Base-by-base conservation (phyloP, 2,888 invertebrate genomes). In the Cerastoderma edule region DNA sequence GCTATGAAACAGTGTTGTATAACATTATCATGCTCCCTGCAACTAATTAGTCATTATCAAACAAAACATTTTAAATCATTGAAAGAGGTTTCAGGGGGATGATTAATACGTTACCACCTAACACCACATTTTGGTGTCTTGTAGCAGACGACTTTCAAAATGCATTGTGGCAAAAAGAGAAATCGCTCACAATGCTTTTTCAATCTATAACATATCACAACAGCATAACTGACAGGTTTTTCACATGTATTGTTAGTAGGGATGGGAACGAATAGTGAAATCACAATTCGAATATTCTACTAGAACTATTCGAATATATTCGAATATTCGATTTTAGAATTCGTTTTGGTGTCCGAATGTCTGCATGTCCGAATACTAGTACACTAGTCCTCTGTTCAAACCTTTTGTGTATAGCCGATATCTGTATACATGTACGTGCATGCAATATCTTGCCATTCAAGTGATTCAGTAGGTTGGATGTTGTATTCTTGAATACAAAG, bases 81-180 rank as follows among this genome's bases (percentile, higher is more conserved):
- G 39, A 39, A 39, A 39, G 8, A 8, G 8, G 16, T 13, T 39
- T 39, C 16, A 8, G 39, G 8, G 8, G 10, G n/a, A 8, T 16
- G 39, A 39, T 50, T n/a, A 50, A 50, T 22, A 6, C 50, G 13
- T 50, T 50, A 8, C 50, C 50, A 6, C 8, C 13, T n/a, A 50
- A 13, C 6, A 5, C 8, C 50, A n/a, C 8, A 5, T 50, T 50
- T n/a, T 50, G n/a, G 22, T 22, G n/a, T 5, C 50, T n/a, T 50
- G 50, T 5, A n/a, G n/a, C 8, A 50, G 50, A 50, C 8, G 50
- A 5, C 50, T 50, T 50, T 39, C 22, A 6, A n/a, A 50, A 50
- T n/a, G 22, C 50, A 50, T 50, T 13, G 50, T n/a, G n/a, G n/a
- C 10, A 50, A 50, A 50, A 50, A 5, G n/a, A 50, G n/a, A 50